Evolutionary conservation across 1,140 invertebrate species (phyloP).

Genomic region (Leptinotarsa undecemlineata): DNA sequence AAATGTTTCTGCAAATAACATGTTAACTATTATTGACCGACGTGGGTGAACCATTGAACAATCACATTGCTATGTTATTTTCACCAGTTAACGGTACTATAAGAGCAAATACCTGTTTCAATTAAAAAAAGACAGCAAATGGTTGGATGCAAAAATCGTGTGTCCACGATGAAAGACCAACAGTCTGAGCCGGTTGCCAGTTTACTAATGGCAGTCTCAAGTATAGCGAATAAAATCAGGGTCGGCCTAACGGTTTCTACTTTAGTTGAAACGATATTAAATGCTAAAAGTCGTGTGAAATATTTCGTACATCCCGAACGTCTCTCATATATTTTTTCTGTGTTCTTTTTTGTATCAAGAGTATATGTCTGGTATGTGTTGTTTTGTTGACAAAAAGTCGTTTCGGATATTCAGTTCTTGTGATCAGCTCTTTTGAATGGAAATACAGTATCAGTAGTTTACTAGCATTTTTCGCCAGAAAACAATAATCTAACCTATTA

Average conservation of each 20-base stretch:
- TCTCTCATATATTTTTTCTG: background rate
- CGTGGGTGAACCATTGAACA: constrained; percentile 38
- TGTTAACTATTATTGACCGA: constrained; percentile 15
- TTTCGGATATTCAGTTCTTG: background rate
- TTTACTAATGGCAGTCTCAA: constrained; percentile 33
- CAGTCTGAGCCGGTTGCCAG: constrained; percentile 32
- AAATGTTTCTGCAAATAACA: background rate
- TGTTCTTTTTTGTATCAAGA: background rate
- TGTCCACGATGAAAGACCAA: constrained; percentile 31
- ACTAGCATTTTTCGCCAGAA: too few relatives aligned
- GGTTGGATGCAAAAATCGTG: constrained; percentile 41
- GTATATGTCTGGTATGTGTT: background rate
- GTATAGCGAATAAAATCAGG: constrained; percentile 31
- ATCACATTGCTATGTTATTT: constrained; percentile 35
- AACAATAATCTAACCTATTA: too few relatives aligned
- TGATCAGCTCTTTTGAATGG: background rate
- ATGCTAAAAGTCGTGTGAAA: constrained; percentile 14
- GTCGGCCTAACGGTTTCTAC: constrained; percentile 24
- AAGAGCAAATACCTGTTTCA: constrained; percentile 41
- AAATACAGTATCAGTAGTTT: too few relatives aligned
- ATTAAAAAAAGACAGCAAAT: constrained; percentile 40
- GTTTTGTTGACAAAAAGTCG: background rate
- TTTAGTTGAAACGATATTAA: constrained; percentile 20
- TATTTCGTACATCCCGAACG: constrained; percentile 11
- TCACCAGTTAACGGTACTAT: constrained; percentile 37